Evolutionary conservation across 2,888 invertebrate species (phyloP).

Genomic region (Electrophaes corylata): DNA sequence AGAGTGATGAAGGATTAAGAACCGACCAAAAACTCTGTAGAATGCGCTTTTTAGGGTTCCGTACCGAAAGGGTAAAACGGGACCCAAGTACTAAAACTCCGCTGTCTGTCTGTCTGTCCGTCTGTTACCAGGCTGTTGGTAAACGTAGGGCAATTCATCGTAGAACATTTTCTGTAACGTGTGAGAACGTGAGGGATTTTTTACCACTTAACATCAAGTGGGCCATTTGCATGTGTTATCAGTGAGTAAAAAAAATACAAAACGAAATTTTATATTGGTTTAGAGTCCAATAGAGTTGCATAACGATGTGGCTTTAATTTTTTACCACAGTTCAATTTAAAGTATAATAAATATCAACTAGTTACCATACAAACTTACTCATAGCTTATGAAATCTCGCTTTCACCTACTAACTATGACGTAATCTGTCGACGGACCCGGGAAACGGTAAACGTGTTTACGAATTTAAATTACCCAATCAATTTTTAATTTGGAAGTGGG

Average conservation of each 20-base stretch:
- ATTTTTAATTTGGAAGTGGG: conserved; percentile 71
- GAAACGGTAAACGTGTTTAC: conserved; percentile 66
- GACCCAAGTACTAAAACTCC: too few relatives aligned
- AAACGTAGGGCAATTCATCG: too few relatives aligned
- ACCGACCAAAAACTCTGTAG: background rate
- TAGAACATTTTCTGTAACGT: too few relatives aligned
- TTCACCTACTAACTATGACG: conserved; percentile 17
- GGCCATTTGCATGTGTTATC: too few relatives aligned
- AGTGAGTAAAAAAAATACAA: too few relatives aligned
- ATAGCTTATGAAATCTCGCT: conserved; percentile 32
- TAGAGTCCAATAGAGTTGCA: background rate
- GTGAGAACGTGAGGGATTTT: too few relatives aligned
- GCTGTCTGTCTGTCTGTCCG: too few relatives aligned
- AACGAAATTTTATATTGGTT: background rate
- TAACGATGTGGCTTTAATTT: background rate
- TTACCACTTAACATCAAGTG: too few relatives aligned
- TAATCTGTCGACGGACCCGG: conserved; percentile 40
- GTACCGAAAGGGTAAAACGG: too few relatives aligned
- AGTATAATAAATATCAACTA: conserved; percentile 12
- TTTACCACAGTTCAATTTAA: conserved; percentile 3
- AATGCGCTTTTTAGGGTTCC: background rate
- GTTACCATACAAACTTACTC: conserved; percentile 13
- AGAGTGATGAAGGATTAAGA: conserved; percentile 39
- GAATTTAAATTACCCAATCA: conserved; percentile 78
- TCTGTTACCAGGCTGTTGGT: too few relatives aligned